phyloP scores from a whole-genome alignment of 2,888 invertebrate species.

The Volucella inflata region DNA sequence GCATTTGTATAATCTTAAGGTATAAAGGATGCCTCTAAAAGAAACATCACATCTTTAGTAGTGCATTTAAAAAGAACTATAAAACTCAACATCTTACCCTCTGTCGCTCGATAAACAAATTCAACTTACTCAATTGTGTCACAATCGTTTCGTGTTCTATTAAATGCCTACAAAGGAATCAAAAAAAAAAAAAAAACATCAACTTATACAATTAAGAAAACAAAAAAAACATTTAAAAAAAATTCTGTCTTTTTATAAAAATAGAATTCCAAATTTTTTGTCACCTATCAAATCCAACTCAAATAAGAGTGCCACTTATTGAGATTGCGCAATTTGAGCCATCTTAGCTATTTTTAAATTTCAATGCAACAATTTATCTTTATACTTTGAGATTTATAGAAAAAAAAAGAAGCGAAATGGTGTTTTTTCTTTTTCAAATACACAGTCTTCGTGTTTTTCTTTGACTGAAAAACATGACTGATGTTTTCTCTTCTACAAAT shows the following conservation, averaged over 20 bases:
- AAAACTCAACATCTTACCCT: no score
- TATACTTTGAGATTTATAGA: constrained; percentile 41
- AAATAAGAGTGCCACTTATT: neutral
- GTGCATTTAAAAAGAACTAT: no score
- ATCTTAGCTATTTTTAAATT: constrained; percentile 60
- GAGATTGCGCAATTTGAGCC: constrained; percentile 68
- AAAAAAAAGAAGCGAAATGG: constrained; percentile 24
- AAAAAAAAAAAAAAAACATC: neutral
- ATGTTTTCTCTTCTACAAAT: constrained; percentile 28
- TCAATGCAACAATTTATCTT: constrained; percentile 63
- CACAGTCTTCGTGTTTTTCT: constrained; percentile 49
- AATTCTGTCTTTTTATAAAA: constrained; percentile 13
- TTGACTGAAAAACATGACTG: constrained; percentile 43
- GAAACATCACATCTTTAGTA: no score
- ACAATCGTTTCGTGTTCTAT: constrained; percentile 28
- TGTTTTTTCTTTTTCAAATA: constrained; percentile 24
- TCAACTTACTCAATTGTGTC: neutral
- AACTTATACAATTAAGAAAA: constrained; percentile 14
- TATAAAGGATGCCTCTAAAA: no score
- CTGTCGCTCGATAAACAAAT: no score
- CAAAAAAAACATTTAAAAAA: constrained; percentile 9
- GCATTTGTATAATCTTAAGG: no score
- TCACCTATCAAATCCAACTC: constrained; percentile 39
- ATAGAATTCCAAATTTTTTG: constrained; percentile 60
- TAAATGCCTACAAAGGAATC: neutral